Conservation (phyloP, 2,888 invertebrate genomes). For the Nemotelus nigrinus region DNA sequence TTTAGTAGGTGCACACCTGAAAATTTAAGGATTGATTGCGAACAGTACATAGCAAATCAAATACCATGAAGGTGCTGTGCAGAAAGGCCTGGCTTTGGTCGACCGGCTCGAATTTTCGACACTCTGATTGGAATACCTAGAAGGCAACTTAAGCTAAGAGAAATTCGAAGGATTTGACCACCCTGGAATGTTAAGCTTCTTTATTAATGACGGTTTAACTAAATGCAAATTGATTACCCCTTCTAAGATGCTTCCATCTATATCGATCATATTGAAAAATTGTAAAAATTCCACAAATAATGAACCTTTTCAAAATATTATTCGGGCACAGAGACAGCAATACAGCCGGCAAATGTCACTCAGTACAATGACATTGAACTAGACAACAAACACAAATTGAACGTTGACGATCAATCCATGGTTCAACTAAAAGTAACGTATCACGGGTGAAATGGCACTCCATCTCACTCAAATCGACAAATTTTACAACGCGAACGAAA, state of each 20-base stretch:
- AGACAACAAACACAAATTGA: too few species aligned
- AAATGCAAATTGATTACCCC: conserved; percentile 68
- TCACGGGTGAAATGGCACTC: too few species aligned
- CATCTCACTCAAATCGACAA: too few species aligned
- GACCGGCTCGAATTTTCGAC: conserved; percentile 81
- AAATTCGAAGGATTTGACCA: conserved; percentile 88
- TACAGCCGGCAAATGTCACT: too few species aligned
- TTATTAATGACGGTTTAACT: neutral
- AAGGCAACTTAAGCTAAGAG: conserved; percentile 82
- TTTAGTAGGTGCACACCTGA: conserved; percentile 78
- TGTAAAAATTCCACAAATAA: neutral
- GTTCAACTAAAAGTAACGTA: too few species aligned
- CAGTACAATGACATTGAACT: too few species aligned
- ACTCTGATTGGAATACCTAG: conserved; percentile 77
- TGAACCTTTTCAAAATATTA: neutral
- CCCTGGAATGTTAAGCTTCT: conserved; percentile 69
- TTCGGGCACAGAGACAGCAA: neutral
- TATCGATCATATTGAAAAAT: conserved; percentile 64
- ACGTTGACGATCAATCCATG: too few species aligned
- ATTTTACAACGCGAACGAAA: too few species aligned
- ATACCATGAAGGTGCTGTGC: conserved; percentile 84
- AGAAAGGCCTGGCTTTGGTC: conserved; percentile 83
- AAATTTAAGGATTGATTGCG: conserved; percentile 4
- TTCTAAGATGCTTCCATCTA: conserved; percentile 83
- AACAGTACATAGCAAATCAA: neutral